Evolutionary conservation across 1,140 invertebrate species (phyloP).

Genomic region (Rhopalosiphum padi): DNA sequence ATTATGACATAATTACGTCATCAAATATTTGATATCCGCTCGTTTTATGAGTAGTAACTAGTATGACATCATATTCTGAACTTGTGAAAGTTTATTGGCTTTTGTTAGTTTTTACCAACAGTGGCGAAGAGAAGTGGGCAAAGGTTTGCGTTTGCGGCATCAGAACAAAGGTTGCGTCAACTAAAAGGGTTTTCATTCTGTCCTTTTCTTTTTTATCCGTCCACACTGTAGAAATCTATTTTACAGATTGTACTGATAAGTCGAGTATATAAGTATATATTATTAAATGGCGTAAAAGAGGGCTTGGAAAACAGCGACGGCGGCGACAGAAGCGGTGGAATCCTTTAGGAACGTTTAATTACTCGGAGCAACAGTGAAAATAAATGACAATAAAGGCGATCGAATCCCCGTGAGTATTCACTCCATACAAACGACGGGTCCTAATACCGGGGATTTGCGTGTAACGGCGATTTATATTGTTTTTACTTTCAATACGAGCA

Average conservation of each 20-base stretch:
- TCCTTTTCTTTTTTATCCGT: neutral
- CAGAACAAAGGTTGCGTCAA: neutral
- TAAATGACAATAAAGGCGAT: slow-evolving; percentile 42
- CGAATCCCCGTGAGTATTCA: slow-evolving; percentile 19
- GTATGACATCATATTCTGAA: neutral
- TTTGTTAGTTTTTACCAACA: neutral
- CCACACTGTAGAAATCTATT: neutral
- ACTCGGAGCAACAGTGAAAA: slow-evolving; percentile 42
- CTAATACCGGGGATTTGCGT: slow-evolving; percentile 42
- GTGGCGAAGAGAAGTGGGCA: neutral
- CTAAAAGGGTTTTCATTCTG: neutral
- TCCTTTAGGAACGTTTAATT: slow-evolving; percentile 38
- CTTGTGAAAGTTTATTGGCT: neutral
- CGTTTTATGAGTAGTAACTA: no score
- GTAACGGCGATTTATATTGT: slow-evolving; percentile 43
- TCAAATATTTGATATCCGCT: no score
- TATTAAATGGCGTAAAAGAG: neutral
- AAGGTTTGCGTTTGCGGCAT: neutral
- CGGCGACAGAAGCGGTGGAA: neutral
- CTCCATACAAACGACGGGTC: neutral
- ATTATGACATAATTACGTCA: no score
- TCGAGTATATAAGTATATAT: neutral
- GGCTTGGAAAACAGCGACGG: neutral
- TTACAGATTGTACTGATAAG: slow-evolving; percentile 16
- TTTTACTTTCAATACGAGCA: neutral